Evolutionary conservation across 2,888 invertebrate genomes (phyloP).

Genomic region (Epsilonema sp.): DNA sequence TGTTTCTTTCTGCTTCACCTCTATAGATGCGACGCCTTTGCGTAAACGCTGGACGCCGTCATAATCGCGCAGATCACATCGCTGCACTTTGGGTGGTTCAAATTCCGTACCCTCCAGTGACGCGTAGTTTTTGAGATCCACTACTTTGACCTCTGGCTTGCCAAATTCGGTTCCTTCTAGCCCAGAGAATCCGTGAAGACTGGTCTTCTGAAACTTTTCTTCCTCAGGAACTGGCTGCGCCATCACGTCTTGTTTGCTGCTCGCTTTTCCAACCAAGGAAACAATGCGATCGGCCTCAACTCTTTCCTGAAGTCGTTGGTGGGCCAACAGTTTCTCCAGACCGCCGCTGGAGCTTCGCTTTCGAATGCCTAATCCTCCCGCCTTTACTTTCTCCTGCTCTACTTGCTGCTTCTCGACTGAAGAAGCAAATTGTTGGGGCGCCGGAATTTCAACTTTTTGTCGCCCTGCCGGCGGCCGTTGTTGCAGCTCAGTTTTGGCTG

Average conservation of each 20-base stretch:
- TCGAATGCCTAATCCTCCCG: too few relatives aligned
- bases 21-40: too few relatives aligned
- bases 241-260: neutral
- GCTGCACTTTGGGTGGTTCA: too few relatives aligned
- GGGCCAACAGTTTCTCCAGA: neutral
- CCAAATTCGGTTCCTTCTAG: neutral
- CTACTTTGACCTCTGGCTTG: neutral
- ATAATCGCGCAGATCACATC: too few relatives aligned
- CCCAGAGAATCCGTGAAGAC: neutral
- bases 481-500: neutral
- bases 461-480: too few relatives aligned
- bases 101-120: too few relatives aligned
- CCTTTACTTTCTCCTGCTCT: too few relatives aligned
- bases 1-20: too few relatives aligned
- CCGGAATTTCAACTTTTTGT: too few relatives aligned
- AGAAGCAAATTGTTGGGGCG: too few relatives aligned
- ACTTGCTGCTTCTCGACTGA: too few relatives aligned
- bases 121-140: neutral
- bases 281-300: neutral
- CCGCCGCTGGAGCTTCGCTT: conserved; percentile 1
- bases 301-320: neutral
- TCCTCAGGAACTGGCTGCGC: neutral
- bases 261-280: neutral
- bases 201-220: neutral
- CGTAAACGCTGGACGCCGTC: too few relatives aligned